Evolutionary conservation across 2,113 vertebrate species (phyloP).

Genomic region (Coreoperca whiteheadi): DNA sequence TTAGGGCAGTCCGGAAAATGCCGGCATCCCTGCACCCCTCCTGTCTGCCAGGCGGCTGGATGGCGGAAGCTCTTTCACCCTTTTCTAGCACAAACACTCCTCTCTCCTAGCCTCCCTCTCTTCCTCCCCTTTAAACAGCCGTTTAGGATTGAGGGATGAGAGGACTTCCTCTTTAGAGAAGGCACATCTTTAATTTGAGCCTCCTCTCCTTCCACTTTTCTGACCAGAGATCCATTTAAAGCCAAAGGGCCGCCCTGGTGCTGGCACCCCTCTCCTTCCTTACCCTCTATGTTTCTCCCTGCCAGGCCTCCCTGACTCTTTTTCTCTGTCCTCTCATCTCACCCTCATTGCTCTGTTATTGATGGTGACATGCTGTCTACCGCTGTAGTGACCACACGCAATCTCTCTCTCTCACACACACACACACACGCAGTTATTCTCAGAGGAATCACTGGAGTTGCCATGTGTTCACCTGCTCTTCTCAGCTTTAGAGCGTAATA

Average conservation of each 20-base stretch:
- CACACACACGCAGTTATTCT: constrained; percentile 32
- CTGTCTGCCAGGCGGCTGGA: constrained; percentile 77
- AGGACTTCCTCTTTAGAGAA: constrained; percentile 83
- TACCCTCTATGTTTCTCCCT: constrained; percentile 66
- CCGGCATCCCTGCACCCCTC: constrained; percentile 65
- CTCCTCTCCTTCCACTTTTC: constrained; percentile 84
- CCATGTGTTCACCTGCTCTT: constrained; percentile 55
- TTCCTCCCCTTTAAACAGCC: constrained; percentile 78
- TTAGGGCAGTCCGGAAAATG: constrained; percentile 65
- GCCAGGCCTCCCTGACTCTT: constrained; percentile 70
- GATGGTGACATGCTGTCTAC: constrained; percentile 84
- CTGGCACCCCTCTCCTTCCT: constrained; percentile 75
- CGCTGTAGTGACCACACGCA: constrained; percentile 68
- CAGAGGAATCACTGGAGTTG: constrained; percentile 27
- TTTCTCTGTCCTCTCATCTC: constrained; percentile 80
- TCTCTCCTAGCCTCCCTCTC: constrained; percentile 72
- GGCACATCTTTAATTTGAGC: constrained; percentile 87
- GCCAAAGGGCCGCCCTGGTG: constrained; percentile 71
- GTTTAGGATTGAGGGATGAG: constrained; percentile 76
- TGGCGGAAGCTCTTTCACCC: constrained; percentile 76
- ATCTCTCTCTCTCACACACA: constrained; percentile 18
- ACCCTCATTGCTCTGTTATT: constrained; percentile 75
- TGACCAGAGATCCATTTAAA: constrained; percentile 85
- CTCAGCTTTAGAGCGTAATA: constrained; percentile 40
- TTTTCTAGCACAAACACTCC: constrained; percentile 66